phyloP scores from a whole-genome alignment of 2,113 vertebrate genomes.

The Cyanoramphus novaezelandiae region DNA sequence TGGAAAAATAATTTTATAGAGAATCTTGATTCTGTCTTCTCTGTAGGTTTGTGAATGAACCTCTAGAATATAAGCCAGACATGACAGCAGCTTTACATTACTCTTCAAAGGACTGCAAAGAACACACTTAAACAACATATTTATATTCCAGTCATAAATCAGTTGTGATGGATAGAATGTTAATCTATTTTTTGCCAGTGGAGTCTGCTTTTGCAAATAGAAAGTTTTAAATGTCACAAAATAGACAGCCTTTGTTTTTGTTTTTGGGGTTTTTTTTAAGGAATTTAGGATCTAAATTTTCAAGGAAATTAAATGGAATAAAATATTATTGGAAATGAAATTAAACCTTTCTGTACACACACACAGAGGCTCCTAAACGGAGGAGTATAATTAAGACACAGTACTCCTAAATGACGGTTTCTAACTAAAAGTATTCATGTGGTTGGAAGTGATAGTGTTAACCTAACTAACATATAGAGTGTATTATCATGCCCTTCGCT shows the following conservation, averaged over 20 bases:
- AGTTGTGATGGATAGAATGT: conserved; percentile 2
- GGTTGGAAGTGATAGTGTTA: background rate
- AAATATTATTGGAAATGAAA: background rate
- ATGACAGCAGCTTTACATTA: background rate
- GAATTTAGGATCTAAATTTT: background rate
- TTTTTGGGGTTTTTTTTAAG: background rate
- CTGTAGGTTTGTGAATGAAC: background rate
- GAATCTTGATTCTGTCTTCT: background rate
- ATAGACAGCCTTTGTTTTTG: background rate
- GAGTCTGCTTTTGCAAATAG: background rate
- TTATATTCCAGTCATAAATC: background rate
- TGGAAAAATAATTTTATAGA: background rate
- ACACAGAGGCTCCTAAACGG: background rate
- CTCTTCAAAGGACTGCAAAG: background rate
- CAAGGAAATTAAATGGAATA: background rate
- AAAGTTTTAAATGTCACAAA: background rate
- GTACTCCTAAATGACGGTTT: background rate
- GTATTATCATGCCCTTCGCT: background rate
- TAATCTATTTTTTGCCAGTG: background rate
- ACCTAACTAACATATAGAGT: background rate
- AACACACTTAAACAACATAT: background rate
- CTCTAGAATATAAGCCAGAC: background rate
- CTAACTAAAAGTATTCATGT: background rate
- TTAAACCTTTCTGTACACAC: background rate
- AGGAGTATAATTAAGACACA: background rate